These are phyloP conservation scores for Hafferia zeledoni DNA, from an alignment of 2,797 vertebrate species.

Conservation along the genomic window DNA sequence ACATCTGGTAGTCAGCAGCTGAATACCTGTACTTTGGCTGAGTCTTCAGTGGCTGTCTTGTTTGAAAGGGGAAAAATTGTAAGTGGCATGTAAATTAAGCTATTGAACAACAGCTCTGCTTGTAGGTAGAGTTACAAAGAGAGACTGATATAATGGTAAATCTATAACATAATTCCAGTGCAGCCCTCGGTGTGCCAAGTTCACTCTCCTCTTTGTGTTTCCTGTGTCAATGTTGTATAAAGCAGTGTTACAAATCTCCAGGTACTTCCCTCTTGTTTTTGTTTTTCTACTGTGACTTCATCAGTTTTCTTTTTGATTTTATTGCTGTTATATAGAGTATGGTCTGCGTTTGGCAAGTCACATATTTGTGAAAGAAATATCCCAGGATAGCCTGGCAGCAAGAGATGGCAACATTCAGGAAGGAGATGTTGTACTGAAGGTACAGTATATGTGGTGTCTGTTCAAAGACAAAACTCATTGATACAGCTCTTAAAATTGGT, in stretches of 20 bases:
- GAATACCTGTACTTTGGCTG: rapidly evolving
- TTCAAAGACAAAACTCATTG: background rate
- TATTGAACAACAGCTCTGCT: background rate
- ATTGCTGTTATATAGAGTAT: conserved; percentile 80
- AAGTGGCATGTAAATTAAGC: background rate
- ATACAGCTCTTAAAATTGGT: background rate
- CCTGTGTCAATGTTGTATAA: background rate
- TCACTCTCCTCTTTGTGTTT: background rate
- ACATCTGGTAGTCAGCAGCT: background rate
- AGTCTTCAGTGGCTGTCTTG: background rate
- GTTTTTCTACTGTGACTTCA: background rate
- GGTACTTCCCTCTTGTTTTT: background rate
- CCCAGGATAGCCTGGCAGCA: conserved; percentile 97
- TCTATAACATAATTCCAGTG: background rate
- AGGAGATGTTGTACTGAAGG: conserved; percentile 98
- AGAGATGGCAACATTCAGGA: conserved; percentile 99
- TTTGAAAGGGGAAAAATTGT: background rate
- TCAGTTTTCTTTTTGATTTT: background rate
- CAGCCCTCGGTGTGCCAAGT: background rate
- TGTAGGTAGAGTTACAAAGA: background rate
- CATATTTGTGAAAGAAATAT: conserved; percentile 99
- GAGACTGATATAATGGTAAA: background rate
- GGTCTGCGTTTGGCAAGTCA: conserved; percentile 98
- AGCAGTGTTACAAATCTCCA: background rate
- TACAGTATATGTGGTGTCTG: conserved; percentile 59